phyloP scores from a whole-genome alignment of 2,113 vertebrate species.

The Osmerus eperlanus region DNA sequence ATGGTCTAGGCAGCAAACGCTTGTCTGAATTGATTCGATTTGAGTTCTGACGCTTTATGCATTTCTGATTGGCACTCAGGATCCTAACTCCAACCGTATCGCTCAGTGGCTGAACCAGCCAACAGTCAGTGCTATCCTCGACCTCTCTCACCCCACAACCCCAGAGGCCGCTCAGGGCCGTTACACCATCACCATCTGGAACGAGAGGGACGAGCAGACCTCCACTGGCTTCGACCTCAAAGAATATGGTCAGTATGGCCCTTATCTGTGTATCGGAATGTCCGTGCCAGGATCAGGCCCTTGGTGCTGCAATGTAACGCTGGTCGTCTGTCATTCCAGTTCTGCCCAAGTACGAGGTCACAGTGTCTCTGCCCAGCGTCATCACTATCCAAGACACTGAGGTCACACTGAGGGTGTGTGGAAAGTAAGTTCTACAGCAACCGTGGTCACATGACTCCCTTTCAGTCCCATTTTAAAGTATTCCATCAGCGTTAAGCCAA shows the following conservation, averaged over 20 bases:
- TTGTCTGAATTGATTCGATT: too few relatives aligned
- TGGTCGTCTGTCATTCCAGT: background rate
- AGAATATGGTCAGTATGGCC: background rate
- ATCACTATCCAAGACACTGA: background rate
- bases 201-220: background rate
- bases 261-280: background rate
- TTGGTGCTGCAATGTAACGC: too few relatives aligned
- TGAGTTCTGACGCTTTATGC: background rate
- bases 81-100: background rate
- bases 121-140: background rate
- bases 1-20: too few relatives aligned
- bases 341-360: background rate
- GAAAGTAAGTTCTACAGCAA: background rate
- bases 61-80: background rate
- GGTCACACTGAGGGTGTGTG: constrained; percentile 1
- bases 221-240: background rate
- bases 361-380: constrained; percentile 9
- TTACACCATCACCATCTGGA: background rate
- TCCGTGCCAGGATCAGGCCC: background rate
- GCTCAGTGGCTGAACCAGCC: background rate
- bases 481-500: too few relatives aligned
- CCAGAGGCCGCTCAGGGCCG: background rate
- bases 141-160: background rate
- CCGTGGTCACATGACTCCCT: too few relatives aligned
- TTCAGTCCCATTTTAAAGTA: too few relatives aligned